These are phyloP conservation scores for Pelvicachromis taeniatus DNA, from an alignment of 2,113 vertebrate genomes.

Conservation along the genomic window DNA sequence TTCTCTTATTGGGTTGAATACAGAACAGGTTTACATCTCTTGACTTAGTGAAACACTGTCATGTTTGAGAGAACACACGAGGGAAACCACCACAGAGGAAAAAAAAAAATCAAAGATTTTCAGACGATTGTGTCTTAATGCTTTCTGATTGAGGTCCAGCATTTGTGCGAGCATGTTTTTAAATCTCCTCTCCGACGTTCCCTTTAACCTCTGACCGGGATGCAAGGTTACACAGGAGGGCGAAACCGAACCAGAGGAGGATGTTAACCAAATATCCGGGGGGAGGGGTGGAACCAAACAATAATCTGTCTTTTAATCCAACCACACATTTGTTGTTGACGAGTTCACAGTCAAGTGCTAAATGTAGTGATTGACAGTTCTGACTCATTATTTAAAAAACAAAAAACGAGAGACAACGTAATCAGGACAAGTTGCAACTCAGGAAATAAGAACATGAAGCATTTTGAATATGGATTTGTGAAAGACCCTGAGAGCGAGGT, in stretches of 20 bases:
- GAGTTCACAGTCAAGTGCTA: constrained; percentile 90
- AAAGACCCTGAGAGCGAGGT: constrained; percentile 95
- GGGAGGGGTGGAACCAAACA: not conserved
- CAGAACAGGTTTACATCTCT: constrained; percentile 87
- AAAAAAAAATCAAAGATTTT: constrained; percentile 41
- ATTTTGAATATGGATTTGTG: constrained; percentile 79
- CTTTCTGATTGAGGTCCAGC: constrained; percentile 84
- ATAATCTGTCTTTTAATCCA: not conserved
- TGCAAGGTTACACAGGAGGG: not conserved
- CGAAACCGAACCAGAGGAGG: not conserved
- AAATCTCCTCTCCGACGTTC: not conserved
- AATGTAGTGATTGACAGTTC: constrained; percentile 93
- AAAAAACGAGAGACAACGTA: constrained; percentile 51
- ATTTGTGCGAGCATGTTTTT: constrained; percentile 49
- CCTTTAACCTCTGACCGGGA: constrained; percentile 20
- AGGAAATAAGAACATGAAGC: constrained; percentile 61
- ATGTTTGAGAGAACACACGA: constrained; percentile 60
- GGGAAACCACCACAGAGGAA: not conserved
- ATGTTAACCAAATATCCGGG: not conserved
- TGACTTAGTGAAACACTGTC: constrained; percentile 76
- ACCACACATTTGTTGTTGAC: constrained; percentile 18
- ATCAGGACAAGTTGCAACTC: constrained; percentile 80
- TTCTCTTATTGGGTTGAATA: constrained; percentile 84
- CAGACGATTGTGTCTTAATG: constrained; percentile 71
- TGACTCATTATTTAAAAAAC: constrained; percentile 48